phyloP scores from a whole-genome alignment of 1,140 invertebrate species.

The Heliconius hewitsoni region DNA sequence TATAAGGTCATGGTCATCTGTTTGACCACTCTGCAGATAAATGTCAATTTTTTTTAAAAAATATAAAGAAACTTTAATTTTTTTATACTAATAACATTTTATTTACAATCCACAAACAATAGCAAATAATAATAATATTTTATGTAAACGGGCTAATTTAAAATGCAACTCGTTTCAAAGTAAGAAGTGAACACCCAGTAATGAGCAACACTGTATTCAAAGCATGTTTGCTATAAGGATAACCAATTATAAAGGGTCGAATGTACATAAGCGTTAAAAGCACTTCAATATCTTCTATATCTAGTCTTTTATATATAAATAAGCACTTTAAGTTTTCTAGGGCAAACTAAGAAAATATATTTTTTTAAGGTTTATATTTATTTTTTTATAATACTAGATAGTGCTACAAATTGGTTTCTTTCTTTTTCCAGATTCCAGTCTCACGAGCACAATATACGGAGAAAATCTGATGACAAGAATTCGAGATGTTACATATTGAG shows the following conservation, averaged over 20 bases:
- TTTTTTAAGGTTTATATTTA: too few relatives aligned
- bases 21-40: too few relatives aligned
- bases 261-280: not conserved
- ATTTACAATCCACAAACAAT: not conserved
- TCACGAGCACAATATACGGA: too few relatives aligned
- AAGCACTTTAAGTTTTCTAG: not conserved
- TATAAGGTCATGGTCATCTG: too few relatives aligned
- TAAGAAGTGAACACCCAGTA: not conserved
- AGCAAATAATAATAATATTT: not conserved
- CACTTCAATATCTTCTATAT: not conserved
- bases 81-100: not conserved
- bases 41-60: too few relatives aligned
- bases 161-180: not conserved
- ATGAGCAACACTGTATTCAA: not conserved
- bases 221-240: not conserved
- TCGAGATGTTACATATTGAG: too few relatives aligned
- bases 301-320: not conserved
- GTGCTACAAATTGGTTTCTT: too few relatives aligned
- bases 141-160: not conserved
- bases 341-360: too few relatives aligned
- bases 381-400: too few relatives aligned
- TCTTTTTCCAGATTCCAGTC: too few relatives aligned
- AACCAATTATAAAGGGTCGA: not conserved
- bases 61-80: too few relatives aligned
- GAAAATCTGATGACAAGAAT: too few relatives aligned